Base-by-base conservation (phyloP, 2,888 invertebrate genomes). In the Cactoblastis cactorum region DNA sequence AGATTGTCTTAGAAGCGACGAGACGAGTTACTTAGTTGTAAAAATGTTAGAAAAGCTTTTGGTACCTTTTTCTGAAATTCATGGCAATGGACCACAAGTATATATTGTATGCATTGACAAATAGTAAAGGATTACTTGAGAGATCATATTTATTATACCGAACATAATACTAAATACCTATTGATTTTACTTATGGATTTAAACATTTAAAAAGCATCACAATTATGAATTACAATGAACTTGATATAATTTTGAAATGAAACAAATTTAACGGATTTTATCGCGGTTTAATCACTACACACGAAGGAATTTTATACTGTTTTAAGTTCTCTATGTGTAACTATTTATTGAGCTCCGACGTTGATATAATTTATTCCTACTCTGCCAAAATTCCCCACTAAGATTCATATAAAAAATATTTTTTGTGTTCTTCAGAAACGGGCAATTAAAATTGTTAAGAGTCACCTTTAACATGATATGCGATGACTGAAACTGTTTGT, bases 401-500 rank as follows among this genome's bases (percentile, higher is more conserved):
- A 11, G 38, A 11, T 19, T 18, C 38, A 38, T 9, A 24, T 43
- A 9, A 43, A 15, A 43, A n/a, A 22, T 4, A 28, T 9, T 24
- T 43, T 43, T 14, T 22, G 12, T 18, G 19, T 22, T 1, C 4
- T 12, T 24, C 41, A 41, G 14, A 15, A 24, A 41, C 14, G 14
- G 24, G 24, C 14, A 28, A 43, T 43, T 43, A 43, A 43, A 43
- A 43, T 43, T 43, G 14, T 28, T 43, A 15, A n/a, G 24, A n/a
- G 24, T 22, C 28, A 12, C 28, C 17, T 43, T 41, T 28, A 3
- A 15, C 28, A 28, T 24, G 32, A 43, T n/a, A n/a, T 28, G 28
- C 28, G 28, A 43, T 28, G 43, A 43, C 17, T 12, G 19, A 38
- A 38, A 24, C 24, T n/a, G 24, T 15, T 11, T 43, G 24, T 28